A percentile compares a stretch with the other conserved stretches of the same genome.
Evolutionary conservation across 30 jellyfish, hydroid and myxozoan species (phyloP).

Genomic region (Cassiopea andromeda): DNA sequence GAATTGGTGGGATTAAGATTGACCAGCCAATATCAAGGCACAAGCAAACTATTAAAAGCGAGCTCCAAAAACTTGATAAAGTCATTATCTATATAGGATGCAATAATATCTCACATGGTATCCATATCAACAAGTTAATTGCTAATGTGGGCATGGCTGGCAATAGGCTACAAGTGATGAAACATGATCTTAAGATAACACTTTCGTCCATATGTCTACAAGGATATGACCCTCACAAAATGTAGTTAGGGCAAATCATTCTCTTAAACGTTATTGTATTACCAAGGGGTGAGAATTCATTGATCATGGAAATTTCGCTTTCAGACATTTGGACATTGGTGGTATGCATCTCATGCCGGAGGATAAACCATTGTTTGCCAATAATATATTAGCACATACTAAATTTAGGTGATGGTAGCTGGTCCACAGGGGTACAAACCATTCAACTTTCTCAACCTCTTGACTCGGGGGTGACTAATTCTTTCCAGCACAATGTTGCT

Average conservation of each 20-base stretch:
- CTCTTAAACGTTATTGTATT: background rate
- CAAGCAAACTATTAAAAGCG: too few species aligned
- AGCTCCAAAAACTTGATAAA: too few species aligned
- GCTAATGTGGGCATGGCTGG: too few species aligned
- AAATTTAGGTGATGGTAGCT: background rate
- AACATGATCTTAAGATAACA: too few species aligned
- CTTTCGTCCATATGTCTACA: background rate
- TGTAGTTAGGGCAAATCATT: background rate
- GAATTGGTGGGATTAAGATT: too few species aligned
- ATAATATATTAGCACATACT: background rate
- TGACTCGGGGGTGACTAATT: background rate
- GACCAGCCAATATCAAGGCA: too few species aligned
- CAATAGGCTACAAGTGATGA: too few species aligned
- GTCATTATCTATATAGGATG: too few species aligned
- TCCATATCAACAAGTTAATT: too few species aligned
- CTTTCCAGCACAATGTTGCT: background rate
- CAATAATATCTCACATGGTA: too few species aligned
- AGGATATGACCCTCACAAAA: background rate
- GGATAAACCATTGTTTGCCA: conserved; percentile 23
- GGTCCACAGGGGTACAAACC: background rate
- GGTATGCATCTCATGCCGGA: conserved; percentile 48
- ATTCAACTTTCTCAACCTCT: background rate
- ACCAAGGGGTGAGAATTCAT: conserved; percentile 5
- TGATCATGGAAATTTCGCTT: background rate
- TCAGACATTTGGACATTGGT: conserved; percentile 5